phyloP scores from a whole-genome alignment of 2,797 vertebrate genomes.

The Labroides dimidiatus region DNA sequence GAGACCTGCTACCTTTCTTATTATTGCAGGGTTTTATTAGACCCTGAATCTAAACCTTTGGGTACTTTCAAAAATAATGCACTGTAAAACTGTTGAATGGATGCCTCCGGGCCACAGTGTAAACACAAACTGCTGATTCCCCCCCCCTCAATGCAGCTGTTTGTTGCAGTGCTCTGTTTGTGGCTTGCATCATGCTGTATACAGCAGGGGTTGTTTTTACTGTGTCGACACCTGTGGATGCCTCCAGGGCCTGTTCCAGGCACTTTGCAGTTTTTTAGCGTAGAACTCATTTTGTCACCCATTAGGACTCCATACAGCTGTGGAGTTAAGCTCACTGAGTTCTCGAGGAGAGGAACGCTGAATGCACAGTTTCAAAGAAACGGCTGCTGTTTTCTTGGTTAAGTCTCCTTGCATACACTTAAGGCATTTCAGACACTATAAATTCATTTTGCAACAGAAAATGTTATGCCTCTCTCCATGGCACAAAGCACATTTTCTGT shows the following conservation, averaged over 20 bases:
- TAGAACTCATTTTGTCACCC: slow-evolving; percentile 57
- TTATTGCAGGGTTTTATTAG: neutral
- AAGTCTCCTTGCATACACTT: slow-evolving; percentile 10
- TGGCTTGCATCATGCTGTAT: slow-evolving; percentile 54
- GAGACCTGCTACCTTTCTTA: no score
- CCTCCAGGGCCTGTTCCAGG: slow-evolving; percentile 28
- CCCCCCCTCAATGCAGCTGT: neutral
- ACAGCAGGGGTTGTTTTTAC: slow-evolving; percentile 33
- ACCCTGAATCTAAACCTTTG: no score
- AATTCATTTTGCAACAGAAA: slow-evolving; percentile 23
- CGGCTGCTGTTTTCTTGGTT: slow-evolving; percentile 18
- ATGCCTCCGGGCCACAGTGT: neutral
- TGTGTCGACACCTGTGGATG: slow-evolving; percentile 48
- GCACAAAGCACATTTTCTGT: slow-evolving; percentile 25
- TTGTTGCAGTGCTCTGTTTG: slow-evolving; percentile 43
- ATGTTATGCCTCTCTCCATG: slow-evolving; percentile 18
- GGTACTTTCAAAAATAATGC: neutral
- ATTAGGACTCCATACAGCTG: slow-evolving; percentile 45
- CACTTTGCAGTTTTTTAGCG: slow-evolving; percentile 30
- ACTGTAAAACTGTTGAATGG: neutral
- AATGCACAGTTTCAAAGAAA: slow-evolving; percentile 20
- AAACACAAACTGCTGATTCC: slow-evolving; percentile 20
- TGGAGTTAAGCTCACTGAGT: slow-evolving; percentile 23
- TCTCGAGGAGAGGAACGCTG: slow-evolving; percentile 24
- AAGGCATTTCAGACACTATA: slow-evolving; percentile 8